These are phyloP conservation scores for Tachuris rubrigastra DNA, from an alignment of 2,113 vertebrate species.

Conservation along the genomic window DNA sequence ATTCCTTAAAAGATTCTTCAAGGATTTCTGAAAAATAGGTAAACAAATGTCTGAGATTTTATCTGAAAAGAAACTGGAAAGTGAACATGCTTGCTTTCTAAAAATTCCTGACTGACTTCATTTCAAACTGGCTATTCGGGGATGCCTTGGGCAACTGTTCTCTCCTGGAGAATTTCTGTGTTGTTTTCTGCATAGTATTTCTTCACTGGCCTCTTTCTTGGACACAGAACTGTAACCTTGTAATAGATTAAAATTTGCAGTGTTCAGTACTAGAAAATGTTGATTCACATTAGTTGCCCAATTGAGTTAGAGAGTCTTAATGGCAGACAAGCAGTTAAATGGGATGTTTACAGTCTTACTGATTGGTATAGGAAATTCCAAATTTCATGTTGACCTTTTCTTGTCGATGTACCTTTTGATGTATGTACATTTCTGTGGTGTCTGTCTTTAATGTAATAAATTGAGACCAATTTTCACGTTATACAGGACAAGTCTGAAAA, in stretches of 20 bases:
- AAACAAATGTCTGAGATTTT: not conserved
- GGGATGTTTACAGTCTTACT: not conserved
- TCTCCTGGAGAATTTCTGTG: not conserved
- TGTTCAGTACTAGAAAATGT: not conserved
- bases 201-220: not conserved
- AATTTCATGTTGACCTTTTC: not conserved
- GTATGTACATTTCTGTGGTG: not conserved
- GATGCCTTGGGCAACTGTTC: not conserved
- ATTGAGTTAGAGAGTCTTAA: not conserved
- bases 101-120: not conserved
- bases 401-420: not conserved
- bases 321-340: not conserved
- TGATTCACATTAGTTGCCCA: not conserved
- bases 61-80: not conserved
- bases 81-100: not conserved
- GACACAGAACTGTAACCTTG: not conserved
- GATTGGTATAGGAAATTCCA: not conserved
- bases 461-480: not conserved
- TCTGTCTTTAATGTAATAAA: not conserved
- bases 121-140: not conserved
- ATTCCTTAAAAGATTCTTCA: slow-evolving; percentile 75
- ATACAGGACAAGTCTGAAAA: not conserved
- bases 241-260: not conserved
- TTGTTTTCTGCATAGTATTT: not conserved
- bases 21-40: slow-evolving; percentile 74